Percentiles rank a stretch among this genome's conserved stretches.
These are phyloP conservation scores for Mesocentrotus franciscanus DNA, from an alignment of 53 echinoderm and acorn worm genomes.

Conservation along the genomic window DNA sequence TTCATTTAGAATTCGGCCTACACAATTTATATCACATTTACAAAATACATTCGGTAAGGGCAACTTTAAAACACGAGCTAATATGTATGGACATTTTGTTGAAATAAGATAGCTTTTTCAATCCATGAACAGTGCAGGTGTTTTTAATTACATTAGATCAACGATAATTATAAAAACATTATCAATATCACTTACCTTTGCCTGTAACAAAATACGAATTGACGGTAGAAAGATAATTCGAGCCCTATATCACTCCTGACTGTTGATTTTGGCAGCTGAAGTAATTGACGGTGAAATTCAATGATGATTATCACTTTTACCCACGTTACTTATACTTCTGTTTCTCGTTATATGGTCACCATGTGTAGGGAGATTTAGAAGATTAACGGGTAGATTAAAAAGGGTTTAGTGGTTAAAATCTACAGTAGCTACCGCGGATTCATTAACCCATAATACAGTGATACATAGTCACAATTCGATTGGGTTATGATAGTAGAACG, in stretches of 20 bases:
- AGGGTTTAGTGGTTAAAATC: background rate
- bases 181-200: background rate
- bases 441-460: background rate
- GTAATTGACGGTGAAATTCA: background rate
- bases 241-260: background rate
- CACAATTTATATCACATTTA: too few relatives aligned
- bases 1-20: too few relatives aligned
- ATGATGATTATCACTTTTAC: background rate
- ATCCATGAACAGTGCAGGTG: background rate
- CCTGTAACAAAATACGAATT: background rate
- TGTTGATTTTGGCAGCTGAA: too few relatives aligned
- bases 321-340: constrained; percentile 18
- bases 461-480: background rate
- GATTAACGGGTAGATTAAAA: constrained; percentile 29
- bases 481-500: background rate
- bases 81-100: background rate
- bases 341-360: background rate
- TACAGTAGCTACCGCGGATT: background rate
- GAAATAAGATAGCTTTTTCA: background rate
- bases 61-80: background rate
- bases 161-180: background rate
- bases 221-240: background rate
- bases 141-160: background rate
- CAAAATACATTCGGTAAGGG: too few relatives aligned
- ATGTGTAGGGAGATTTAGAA: background rate